Base-by-base conservation (phyloP, 2,797 vertebrate genomes). In the Phyllotis vaccarum region DNA sequence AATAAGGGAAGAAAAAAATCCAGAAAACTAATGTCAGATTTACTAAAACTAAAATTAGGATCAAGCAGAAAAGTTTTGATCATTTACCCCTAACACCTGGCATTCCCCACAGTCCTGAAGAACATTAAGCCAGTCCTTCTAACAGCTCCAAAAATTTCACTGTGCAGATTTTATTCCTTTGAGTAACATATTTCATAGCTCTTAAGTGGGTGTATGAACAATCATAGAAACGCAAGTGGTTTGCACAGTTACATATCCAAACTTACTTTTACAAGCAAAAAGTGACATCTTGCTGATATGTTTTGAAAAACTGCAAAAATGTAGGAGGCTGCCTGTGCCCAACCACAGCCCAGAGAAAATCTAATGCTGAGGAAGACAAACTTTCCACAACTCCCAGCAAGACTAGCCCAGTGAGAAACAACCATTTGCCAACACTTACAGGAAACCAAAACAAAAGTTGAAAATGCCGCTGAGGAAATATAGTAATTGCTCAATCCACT, bases 181-280 rank as follows among this genome's bases (percentile, higher is more conserved):
- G 13, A 85, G 62, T 66, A 83, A 62, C 49, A n/a, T 40, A 66
- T 90, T 58, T 74, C 86, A 75, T 85, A 72, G 46, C 58, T 88
- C 43, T 31, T 90, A 64, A 49, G 43, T 34, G 58, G 29, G 54
- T 93, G 43, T 21, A 17, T 58, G 46, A 92, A 85, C 74, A 58
- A 74, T 76, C 76, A 74, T 58, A 66, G 90, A 95, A 93, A 95
- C 46, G 31, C 60, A 43, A 62, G 54, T 60, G 14, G 49, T 34
- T 89, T 82, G 40, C 62, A 82, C 0, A 86, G 54, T 95, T 90
- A 91, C 31, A 19, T 85, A 89, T 74, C 22, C 88, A 85, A 93
- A 90, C 14, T 96, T 66, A 94, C 46, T 89, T 94, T 95, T 91
- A 90, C 40, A 85, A 60, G 49, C 46, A 85, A 76, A 91, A 87